A percentile compares a stretch with the other conserved stretches of the same genome.
These are phyloP conservation scores for Lophotriccus pileatus DNA, from an alignment of 2,797 vertebrate species.

Conservation along the genomic window DNA sequence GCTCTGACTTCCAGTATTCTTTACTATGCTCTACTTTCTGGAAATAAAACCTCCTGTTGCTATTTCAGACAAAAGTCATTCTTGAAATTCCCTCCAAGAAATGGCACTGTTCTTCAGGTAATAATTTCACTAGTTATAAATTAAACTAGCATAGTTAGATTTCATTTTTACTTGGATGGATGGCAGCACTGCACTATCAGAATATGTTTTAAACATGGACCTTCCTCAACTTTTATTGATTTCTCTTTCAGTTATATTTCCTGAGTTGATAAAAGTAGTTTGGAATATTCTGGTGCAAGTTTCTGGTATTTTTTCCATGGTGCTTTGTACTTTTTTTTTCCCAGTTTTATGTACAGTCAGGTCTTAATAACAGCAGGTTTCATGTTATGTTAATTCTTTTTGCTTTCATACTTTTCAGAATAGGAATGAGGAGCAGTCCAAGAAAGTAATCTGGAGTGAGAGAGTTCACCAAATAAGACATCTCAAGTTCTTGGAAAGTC, in stretches of 20 bases:
- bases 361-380: not conserved
- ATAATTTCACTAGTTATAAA: not conserved
- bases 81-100: not conserved
- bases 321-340: rapidly evolving
- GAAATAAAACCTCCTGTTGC: not conserved
- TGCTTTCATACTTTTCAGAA: not conserved
- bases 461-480: not conserved
- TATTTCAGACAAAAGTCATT: not conserved
- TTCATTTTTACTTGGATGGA: not conserved
- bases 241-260: not conserved
- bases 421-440: not conserved
- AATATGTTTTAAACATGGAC: not conserved
- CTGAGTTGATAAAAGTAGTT: not conserved
- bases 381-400: not conserved
- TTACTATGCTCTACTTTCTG: not conserved
- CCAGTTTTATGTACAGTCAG: not conserved
- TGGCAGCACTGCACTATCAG: not conserved
- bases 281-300: not conserved
- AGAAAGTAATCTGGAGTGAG: not conserved
- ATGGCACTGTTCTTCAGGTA: not conserved
- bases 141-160: not conserved
- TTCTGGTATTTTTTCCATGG: not conserved
- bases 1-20: not conserved
- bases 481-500: not conserved
- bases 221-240: rapidly evolving